Evolutionary conservation across 2,113 vertebrate species (phyloP), one percentile per base, ranked within the genome.

Genomic region (Acrocephalus kingi): DNA sequence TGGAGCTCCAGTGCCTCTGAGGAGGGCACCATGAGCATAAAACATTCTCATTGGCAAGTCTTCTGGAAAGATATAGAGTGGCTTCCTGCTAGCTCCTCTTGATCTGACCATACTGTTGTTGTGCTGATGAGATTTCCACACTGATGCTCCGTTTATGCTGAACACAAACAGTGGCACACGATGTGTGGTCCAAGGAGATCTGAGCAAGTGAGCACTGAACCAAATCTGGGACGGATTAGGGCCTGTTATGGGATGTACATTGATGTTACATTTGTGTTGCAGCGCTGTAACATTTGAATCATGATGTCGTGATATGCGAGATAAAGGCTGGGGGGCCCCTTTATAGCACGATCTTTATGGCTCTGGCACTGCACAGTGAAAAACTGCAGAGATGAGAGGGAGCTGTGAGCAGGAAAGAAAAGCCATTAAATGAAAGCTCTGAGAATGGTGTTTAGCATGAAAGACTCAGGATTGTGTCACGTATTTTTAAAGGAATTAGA

Each of bases 211-310:
- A 97, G 84, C 92, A 31, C 67, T 95, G 92, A 93, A 94, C 67
- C 71, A 73, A 93, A 94, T 97, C 96, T 97, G 96, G 93, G 90
- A 96, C 0, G 28, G 87, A 97, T 97, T 97, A 97, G 77, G 73
- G 93, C 74, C 93, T 93, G 92, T 96, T 96, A 86, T 87, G 91
- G 94, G 93, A 90, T 94, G 95, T 96, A 97, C 95, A 96, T 95
- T 97, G 95, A 97, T 95, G 96, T 97, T 96, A 91, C 93, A 96
- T 97, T 97, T 97, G 96, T 96, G 94, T 97, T 89, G 85, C 92
- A 95, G 92, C 0, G 49, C 95, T 94, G 87, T 96, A 90, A 93
- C 93, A 88, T 89, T 97, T 96, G 97, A 96, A 96, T 96, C 96
- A 91, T 3, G 91, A 84, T 96, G 87, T 96, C 84, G 91, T 96